These are phyloP conservation scores for Pandemis corylana DNA, from an alignment of 2,888 invertebrate genomes.

Conservation along the genomic window DNA sequence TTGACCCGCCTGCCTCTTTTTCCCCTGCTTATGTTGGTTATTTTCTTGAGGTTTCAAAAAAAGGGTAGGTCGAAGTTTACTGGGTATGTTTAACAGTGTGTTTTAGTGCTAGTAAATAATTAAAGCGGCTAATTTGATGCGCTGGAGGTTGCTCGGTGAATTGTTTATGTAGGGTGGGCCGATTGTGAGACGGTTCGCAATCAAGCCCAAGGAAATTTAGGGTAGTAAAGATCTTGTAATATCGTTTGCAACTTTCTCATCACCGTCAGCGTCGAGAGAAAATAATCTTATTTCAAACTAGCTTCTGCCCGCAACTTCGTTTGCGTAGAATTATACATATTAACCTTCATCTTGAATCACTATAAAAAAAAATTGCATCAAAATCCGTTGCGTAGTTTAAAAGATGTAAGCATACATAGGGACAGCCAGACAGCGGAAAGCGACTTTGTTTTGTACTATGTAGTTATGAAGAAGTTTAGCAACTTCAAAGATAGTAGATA, in stretches of 20 bases:
- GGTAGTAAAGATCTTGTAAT: slow-evolving; percentile 15
- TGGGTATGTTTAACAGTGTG: slow-evolving; percentile 68
- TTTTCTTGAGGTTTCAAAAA: slow-evolving; percentile 49
- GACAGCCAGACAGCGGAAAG: too few relatives aligned
- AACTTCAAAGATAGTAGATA: too few relatives aligned
- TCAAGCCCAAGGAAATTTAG: slow-evolving; percentile 47
- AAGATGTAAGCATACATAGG: too few relatives aligned
- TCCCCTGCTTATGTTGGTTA: slow-evolving; percentile 46
- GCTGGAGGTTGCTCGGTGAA: slow-evolving; percentile 66
- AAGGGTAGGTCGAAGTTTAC: slow-evolving; percentile 64
- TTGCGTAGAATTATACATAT: too few relatives aligned
- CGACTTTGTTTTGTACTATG: too few relatives aligned
- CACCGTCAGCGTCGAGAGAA: neutral
- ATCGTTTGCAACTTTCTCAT: slow-evolving; percentile 5
- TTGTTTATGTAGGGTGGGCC: slow-evolving; percentile 71
- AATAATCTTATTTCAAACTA: neutral
- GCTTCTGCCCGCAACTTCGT: too few relatives aligned
- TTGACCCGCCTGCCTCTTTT: slow-evolving; percentile 64
- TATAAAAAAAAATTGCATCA: too few relatives aligned
- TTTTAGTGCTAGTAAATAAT: slow-evolving; percentile 83
- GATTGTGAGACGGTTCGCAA: slow-evolving; percentile 60
- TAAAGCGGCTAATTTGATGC: slow-evolving; percentile 82
- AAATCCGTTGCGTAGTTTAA: too few relatives aligned
- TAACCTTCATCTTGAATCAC: too few relatives aligned
- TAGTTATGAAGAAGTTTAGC: too few relatives aligned